Base-by-base conservation (phyloP, 2,888 invertebrate species). In the Rhimphoctona megacephalus region DNA sequence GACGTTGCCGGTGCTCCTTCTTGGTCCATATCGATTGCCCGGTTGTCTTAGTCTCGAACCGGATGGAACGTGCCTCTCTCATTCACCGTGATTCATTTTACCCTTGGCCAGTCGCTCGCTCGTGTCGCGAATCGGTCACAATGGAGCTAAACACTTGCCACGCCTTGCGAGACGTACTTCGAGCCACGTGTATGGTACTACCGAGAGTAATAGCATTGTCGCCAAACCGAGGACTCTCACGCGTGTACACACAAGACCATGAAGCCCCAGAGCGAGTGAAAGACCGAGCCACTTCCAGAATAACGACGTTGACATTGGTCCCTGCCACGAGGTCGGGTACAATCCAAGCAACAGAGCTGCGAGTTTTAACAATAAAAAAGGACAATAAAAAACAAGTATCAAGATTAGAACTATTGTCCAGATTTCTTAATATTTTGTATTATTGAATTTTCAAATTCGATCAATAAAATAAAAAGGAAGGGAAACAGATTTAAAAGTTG, bases 241-340 rank as follows among this genome's bases (percentile, higher is more conserved):
- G 90, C 91, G 95, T 92, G 95, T 95, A 90, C 96, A 96, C 0
- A 96, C 95, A 30, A 95, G 92, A 0, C 96, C 95, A n/a, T 96
- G 96, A 4, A 96, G 95, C 2, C 96, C 95, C 1, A 96, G 95
- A 1, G 96, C 95, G 57, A 96, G 90, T 0, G 96, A 95, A 43
- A 96, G 92, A 0, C 96, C 95, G 91, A 96, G 94, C 81, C 95
- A 96, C 2, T 96, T 95, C 89, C 96, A 94, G 82, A 95, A 94
- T 73, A 94, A 92, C 74, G 94, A 94, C 46, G 94, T 94, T 9
- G 95, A 94, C 77, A 95, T 89, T 2, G 95, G 94, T 19, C 94
- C 94, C 85, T 95, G 94, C 94, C 95, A 95, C 57, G 92, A 90
- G 61, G 90, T 92, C 9, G 95, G 94, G 80, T 95, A 94, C 70